Percentiles rank a stretch among this genome's conserved stretches.
Evolutionary conservation across 2,113 vertebrate genomes (phyloP).

Genomic region (Eleginops maclovinus): DNA sequence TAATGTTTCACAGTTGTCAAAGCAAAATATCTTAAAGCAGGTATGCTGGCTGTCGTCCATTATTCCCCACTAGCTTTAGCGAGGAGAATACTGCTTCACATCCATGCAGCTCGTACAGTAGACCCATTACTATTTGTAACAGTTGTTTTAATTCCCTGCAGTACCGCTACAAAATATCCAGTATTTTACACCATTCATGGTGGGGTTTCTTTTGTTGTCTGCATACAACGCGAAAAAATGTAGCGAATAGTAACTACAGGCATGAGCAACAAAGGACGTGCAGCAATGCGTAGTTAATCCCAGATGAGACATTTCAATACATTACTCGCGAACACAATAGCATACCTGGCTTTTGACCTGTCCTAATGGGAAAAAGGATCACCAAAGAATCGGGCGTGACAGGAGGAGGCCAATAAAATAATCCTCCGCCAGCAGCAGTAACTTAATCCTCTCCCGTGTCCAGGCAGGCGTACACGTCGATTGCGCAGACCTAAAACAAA

Average conservation of each 20-base stretch:
- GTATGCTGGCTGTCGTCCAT: background rate
- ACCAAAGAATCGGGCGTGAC: constrained; percentile 53
- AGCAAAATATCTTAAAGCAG: constrained; percentile 23
- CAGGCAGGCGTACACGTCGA: constrained; percentile 56
- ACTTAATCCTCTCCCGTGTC: constrained; percentile 81
- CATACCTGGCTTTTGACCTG: constrained; percentile 65
- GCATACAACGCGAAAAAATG: constrained; percentile 9
- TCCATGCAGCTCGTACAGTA: background rate
- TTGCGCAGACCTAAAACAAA: constrained; percentile 54
- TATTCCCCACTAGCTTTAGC: background rate
- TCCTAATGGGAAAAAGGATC: constrained; percentile 57
- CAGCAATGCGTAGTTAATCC: constrained; percentile 1
- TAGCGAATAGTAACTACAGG: constrained; percentile 4
- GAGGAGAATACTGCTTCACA: background rate
- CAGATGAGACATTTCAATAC: background rate
- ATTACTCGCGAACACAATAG: constrained; percentile 1
- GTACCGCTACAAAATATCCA: background rate
- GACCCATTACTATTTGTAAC: background rate
- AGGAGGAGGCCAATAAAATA: constrained; percentile 79
- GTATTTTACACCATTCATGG: background rate
- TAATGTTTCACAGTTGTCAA: constrained; percentile 47
- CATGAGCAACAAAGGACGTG: constrained; percentile 46
- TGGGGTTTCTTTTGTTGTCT: constrained; percentile 35
- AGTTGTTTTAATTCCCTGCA: background rate
- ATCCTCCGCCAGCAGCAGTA: constrained; percentile 75